Base-by-base conservation (phyloP, 2,888 invertebrate species). In the Lasioglossum villosulum region DNA sequence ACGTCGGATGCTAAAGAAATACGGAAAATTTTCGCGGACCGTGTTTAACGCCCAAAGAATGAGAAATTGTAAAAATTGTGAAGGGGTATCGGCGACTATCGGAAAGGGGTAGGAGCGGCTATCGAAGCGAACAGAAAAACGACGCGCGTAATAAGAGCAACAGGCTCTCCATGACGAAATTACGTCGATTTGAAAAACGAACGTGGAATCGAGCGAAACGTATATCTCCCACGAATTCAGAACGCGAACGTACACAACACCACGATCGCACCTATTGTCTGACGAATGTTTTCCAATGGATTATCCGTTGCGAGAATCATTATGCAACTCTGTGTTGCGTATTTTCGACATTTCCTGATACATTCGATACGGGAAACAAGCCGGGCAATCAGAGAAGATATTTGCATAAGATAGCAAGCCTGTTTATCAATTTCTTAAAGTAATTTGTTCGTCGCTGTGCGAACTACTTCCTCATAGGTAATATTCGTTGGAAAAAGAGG, bases 331-430 rank as follows among this genome's bases (percentile, higher is more conserved):
- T 30, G 66, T 16, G 30, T 34, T 30, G 30, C n/a, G 56, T 80
- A 73, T 80, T 83, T 52, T 80, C 52, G 48, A 72, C 45, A 52
- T 72, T 83, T 83, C 52, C 52, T 42, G 34, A 75, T 42, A 56
- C 39, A 73, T 37, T 63, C 37, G 45, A 79, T 59, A 23, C 27
- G 71, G 45, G 34, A 73, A 56, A 45, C 68, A 16, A 34, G 34
- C 19, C 23, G 16, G 2, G 23, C 10, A 14, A 45, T 74, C 34
- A 23, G 45, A 70, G 23, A 27, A 45, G 27, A 37, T 37, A 79
- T 79, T 70, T 79, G 10, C 45, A 48, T 70, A 45, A 70, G 27
- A 68, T 30, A 39, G n/a, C 23, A 1, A 39, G n/a, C n/a, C 6
- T 16, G 19, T 37, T 39, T 23, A 45, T 19, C 37, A 23, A 37